Evolutionary conservation across 1,140 invertebrate genomes (phyloP).

Genomic region (Micrasema minimum): DNA sequence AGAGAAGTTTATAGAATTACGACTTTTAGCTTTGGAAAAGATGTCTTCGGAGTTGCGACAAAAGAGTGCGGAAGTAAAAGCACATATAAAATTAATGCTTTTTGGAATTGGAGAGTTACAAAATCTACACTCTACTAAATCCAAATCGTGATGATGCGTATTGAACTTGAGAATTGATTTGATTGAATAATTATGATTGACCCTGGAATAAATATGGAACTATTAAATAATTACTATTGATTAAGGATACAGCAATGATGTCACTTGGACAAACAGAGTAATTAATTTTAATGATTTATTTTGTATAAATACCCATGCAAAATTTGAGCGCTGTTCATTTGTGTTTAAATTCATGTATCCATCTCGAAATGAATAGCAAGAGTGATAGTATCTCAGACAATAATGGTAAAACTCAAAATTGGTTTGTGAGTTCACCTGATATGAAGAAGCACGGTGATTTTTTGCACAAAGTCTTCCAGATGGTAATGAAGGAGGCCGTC

Average conservation of each 20-base stretch:
- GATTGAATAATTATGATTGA: slow-evolving; percentile 14
- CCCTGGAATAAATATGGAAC: slow-evolving; percentile 20
- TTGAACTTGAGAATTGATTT: slow-evolving; percentile 16
- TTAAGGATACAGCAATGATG: slow-evolving; percentile 6
- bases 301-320: slow-evolving; percentile 10
- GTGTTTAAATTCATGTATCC: too few relatives aligned
- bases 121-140: slow-evolving; percentile 50
- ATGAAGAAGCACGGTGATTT: slow-evolving; percentile 58
- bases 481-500: slow-evolving; percentile 79
- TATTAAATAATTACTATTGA: slow-evolving; percentile 32
- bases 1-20: slow-evolving; percentile 74
- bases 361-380: too few relatives aligned
- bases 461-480: slow-evolving; percentile 50
- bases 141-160: slow-evolving; percentile 18
- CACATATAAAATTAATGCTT: slow-evolving; percentile 83
- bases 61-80: slow-evolving; percentile 76
- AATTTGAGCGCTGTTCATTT: neutral
- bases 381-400: too few relatives aligned
- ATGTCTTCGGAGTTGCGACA: slow-evolving; percentile 71
- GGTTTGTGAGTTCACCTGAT: slow-evolving; percentile 51
- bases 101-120: slow-evolving; percentile 73
- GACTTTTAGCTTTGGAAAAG: slow-evolving; percentile 73
- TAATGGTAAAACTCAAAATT: neutral
- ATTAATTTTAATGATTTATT: slow-evolving; percentile 13
- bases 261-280: neutral